phyloP scores from a whole-genome alignment of 2,888 invertebrate species.

The Meloe dianella region DNA sequence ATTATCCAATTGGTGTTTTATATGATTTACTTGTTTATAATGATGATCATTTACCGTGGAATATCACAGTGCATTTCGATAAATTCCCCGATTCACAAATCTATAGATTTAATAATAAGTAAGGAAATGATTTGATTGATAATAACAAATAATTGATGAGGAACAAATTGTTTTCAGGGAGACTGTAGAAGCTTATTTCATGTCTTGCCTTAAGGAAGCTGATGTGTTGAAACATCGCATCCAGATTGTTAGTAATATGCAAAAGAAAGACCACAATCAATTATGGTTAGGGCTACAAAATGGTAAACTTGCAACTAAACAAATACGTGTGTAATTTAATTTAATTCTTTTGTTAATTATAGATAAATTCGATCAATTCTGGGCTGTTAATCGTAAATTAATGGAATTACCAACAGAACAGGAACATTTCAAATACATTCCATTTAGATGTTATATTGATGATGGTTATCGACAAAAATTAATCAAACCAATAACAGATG shows the following conservation, averaged over 20 bases:
- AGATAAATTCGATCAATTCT: conserved; percentile 99
- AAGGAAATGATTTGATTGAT: conserved; percentile 42
- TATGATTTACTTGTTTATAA: conserved; percentile 76
- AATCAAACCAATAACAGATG: conserved; percentile 75
- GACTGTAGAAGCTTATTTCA: conserved; percentile 90
- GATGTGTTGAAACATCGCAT: conserved; percentile 96
- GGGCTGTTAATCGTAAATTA: conserved; percentile 93
- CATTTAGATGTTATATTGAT: conserved; percentile 80
- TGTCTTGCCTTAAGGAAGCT: conserved; percentile 96
- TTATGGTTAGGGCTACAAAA: conserved; percentile 94
- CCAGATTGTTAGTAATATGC: conserved; percentile 88
- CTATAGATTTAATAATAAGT: conserved; percentile 87
- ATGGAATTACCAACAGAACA: conserved; percentile 87
- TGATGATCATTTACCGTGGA: conserved; percentile 87
- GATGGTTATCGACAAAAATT: conserved; percentile 77
- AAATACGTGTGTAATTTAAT: no score
- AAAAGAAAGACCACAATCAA: conserved; percentile 95
- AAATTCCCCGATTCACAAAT: conserved; percentile 91
- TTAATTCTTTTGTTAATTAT: no score
- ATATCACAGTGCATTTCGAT: conserved; percentile 90
- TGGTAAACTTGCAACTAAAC: no score
- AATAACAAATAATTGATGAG: conserved; percentile 15
- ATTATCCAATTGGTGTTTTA: conserved; percentile 87
- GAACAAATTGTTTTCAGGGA: conserved; percentile 70
- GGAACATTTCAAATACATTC: conserved; percentile 87